phyloP scores from a whole-genome alignment of 2,888 invertebrate species.

The Crepidodera aurea region DNA sequence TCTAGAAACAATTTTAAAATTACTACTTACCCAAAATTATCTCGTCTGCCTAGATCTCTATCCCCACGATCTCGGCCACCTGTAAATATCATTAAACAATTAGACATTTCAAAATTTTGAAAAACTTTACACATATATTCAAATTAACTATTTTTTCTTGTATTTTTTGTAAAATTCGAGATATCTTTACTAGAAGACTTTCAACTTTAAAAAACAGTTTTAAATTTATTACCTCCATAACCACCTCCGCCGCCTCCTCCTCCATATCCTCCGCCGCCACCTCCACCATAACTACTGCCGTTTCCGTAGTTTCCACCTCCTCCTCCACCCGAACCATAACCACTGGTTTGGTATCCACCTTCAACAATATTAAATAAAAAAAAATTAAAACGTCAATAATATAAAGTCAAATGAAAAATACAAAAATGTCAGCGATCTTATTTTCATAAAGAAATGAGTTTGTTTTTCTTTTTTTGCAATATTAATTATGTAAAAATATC shows the following conservation, averaged over 20 bases:
- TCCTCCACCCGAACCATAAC: constrained; percentile 34
- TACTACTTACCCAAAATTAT: constrained; percentile 69
- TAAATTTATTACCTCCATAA: constrained; percentile 46
- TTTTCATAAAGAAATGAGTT: no score
- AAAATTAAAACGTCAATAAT: not conserved
- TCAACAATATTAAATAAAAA: no score
- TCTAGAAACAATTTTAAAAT: not conserved
- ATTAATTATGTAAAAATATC: no score
- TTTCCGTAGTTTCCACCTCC: constrained; percentile 50
- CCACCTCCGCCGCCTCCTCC: constrained; percentile 59
- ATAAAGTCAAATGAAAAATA: not conserved
- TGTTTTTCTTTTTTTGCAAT: no score
- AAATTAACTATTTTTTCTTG: no score
- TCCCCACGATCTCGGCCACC: constrained; percentile 63
- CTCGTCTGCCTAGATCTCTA: constrained; percentile 65
- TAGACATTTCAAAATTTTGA: no score
- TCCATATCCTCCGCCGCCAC: constrained; percentile 52
- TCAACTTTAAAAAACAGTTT: no score
- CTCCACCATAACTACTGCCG: constrained; percentile 58
- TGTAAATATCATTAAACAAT: constrained; percentile 42
- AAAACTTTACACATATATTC: no score
- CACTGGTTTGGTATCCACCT: constrained; percentile 41
- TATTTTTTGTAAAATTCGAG: no score
- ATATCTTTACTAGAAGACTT: no score
- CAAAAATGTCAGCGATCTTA: no score